A percentile compares a stretch with the other conserved stretches of the same genome.
phyloP scores from a whole-genome alignment of 2,113 vertebrate species.

The Hippoglossus stenolepis region DNA sequence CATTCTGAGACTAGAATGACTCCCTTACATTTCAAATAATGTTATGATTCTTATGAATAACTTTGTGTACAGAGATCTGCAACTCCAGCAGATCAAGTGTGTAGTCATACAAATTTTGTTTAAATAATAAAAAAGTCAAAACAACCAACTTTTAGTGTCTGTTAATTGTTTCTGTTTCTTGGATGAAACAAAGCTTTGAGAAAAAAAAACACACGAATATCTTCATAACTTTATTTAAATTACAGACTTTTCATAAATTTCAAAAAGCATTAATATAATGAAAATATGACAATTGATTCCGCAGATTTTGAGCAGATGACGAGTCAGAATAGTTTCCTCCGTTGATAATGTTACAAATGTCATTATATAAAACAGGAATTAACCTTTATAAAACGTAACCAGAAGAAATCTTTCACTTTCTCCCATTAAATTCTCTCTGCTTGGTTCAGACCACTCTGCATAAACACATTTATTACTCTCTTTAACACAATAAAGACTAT shows the following conservation, averaged over 20 bases:
- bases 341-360: neutral
- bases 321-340: neutral
- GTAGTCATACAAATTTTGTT: too few relatives aligned
- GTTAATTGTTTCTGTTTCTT: too few relatives aligned
- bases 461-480: too few relatives aligned
- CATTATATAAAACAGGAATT: neutral
- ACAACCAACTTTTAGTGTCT: too few relatives aligned
- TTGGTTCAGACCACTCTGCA: neutral
- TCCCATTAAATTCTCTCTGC: neutral
- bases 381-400: neutral
- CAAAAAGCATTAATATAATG: slow-evolving; percentile 19
- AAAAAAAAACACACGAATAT: too few relatives aligned
- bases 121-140: too few relatives aligned
- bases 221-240: slow-evolving; percentile 1
- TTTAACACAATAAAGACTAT: neutral
- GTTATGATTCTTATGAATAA: too few relatives aligned
- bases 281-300: neutral
- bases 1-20: too few relatives aligned
- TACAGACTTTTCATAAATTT: slow-evolving; percentile 18
- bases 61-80: too few relatives aligned
- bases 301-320: neutral
- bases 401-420: neutral
- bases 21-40: too few relatives aligned
- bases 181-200: neutral
- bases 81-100: too few relatives aligned